These are phyloP conservation scores for Selene dorsalis DNA, from an alignment of 2,797 vertebrate genomes.

Conservation along the genomic window DNA sequence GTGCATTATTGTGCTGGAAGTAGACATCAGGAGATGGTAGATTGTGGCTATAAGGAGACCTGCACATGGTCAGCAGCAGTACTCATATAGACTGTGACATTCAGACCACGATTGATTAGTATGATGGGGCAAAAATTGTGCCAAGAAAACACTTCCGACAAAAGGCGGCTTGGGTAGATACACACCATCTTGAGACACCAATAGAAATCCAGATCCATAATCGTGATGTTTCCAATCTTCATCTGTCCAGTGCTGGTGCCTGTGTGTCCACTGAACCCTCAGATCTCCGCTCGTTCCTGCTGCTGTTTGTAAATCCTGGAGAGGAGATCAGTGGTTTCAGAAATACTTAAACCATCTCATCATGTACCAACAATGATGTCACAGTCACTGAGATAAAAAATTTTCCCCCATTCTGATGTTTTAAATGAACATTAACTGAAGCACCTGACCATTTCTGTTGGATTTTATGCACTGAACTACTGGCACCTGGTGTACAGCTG, in stretches of 20 bases:
- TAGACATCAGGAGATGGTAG: not conserved
- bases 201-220: not conserved
- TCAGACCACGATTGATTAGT: not conserved
- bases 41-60: not conserved
- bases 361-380: not conserved
- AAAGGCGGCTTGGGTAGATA: not conserved
- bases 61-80: not conserved
- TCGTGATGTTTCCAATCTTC: too few relatives aligned
- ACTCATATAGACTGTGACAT: not conserved
- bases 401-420: not conserved
- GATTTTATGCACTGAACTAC: not conserved
- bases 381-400: not conserved
- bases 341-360: not conserved
- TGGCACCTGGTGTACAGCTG: not conserved
- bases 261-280: too few relatives aligned
- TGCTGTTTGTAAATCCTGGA: not conserved
- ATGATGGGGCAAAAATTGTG: not conserved
- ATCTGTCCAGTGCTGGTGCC: not conserved
- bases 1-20: not conserved
- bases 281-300: too few relatives aligned
- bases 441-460: not conserved
- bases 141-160: not conserved
- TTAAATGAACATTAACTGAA: not conserved
- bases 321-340: not conserved
- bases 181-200: too few relatives aligned